Conservation (phyloP, 2,888 invertebrate genomes). For the Apoda limacodes region DNA sequence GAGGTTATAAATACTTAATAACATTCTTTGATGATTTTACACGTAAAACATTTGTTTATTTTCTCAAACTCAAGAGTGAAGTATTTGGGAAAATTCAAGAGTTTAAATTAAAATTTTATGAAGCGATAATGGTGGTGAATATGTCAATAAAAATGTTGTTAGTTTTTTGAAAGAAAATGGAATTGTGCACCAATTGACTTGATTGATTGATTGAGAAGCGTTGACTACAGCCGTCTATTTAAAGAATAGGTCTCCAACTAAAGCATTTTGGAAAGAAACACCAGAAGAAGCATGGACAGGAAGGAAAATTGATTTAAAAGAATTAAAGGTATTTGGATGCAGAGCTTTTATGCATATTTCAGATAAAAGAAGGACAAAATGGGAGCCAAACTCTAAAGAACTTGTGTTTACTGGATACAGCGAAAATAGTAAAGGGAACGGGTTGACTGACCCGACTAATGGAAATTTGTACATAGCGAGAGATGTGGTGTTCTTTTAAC, state of each 20-base stretch:
- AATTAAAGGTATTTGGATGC: constrained; percentile 11
- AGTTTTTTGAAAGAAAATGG: constrained; percentile 11
- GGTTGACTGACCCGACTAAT: constrained; percentile 10
- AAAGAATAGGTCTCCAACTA: too few species aligned
- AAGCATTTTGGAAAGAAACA: constrained; percentile 2
- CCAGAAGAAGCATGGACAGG: constrained; percentile 14
- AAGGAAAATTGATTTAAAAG: too few species aligned
- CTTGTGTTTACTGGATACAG: constrained; percentile 11
- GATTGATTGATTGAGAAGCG: constrained; percentile 13
- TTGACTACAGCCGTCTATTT: constrained; percentile 15
- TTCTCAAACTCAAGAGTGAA: constrained; percentile 10
- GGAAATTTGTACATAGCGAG: too few species aligned
- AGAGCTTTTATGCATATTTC: too few species aligned
- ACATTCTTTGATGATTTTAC: constrained; percentile 10
- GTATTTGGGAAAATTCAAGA: constrained; percentile 4
- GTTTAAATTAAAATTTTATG: constrained; percentile 10
- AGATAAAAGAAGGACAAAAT: too few species aligned
- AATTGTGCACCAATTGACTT: constrained; percentile 23
- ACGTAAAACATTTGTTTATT: constrained; percentile 15
- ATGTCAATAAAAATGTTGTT: constrained; percentile 13
- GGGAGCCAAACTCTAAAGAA: constrained; percentile 10
- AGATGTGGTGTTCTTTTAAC: constrained; percentile 9
- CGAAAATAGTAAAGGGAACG: constrained; percentile 10
- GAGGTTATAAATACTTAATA: constrained; percentile 4
- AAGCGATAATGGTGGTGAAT: constrained; percentile 11